Percentiles rank a stretch among this genome's conserved stretches.
Conservation (phyloP, 2,888 invertebrate genomes). For the Pachymerium ferrugineum region DNA sequence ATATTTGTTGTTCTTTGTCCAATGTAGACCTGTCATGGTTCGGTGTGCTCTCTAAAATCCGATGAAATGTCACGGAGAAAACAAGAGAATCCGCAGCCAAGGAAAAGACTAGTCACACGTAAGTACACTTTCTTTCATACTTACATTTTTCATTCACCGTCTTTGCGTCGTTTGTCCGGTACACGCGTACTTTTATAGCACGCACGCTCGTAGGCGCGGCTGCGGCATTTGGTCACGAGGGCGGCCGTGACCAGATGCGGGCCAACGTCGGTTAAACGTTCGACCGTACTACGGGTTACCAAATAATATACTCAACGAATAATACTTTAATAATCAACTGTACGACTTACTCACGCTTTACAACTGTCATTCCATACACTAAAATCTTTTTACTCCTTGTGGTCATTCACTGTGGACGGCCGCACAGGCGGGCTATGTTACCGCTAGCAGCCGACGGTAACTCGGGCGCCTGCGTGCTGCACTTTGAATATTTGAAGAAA, state of each 20-base stretch:
- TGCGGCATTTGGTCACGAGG: slow-evolving; percentile 2
- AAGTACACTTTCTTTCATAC: slow-evolving; percentile 40
- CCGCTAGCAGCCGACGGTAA: slow-evolving; percentile 1
- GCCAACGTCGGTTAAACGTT: too few species aligned
- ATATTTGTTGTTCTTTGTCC: slow-evolving; percentile 38
- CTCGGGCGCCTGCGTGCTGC: background rate
- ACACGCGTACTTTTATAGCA: background rate
- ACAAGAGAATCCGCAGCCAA: slow-evolving; percentile 49
- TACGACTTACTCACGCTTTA: too few species aligned
- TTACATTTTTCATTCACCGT: slow-evolving; percentile 7
- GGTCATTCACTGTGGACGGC: background rate
- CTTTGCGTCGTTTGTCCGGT: background rate
- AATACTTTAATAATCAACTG: too few species aligned
- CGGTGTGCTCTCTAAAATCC: slow-evolving; percentile 35
- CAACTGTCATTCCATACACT: too few species aligned
- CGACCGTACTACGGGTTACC: background rate
- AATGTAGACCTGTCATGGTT: slow-evolving; percentile 37
- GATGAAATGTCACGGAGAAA: slow-evolving; percentile 46
- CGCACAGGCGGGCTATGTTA: background rate
- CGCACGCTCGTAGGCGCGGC: background rate
- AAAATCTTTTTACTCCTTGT: too few species aligned
- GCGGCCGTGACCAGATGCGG: slow-evolving; percentile 23
- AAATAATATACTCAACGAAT: too few species aligned
- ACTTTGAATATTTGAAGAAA: background rate
- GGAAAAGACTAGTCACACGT: slow-evolving; percentile 47